Conservation (phyloP, 2,113 vertebrate species). For the Psilopsiagon aurifrons region DNA sequence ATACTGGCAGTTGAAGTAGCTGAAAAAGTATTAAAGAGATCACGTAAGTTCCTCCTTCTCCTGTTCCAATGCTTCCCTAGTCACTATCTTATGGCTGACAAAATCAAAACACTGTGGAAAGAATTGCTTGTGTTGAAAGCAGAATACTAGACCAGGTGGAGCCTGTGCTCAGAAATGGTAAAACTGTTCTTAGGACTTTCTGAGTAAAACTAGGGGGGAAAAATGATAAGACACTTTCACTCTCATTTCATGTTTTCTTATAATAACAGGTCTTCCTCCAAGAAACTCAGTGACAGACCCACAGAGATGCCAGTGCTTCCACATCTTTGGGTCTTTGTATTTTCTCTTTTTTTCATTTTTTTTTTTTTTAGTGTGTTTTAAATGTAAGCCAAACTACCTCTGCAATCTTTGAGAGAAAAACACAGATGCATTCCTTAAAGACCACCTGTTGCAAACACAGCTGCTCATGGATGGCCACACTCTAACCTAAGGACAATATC, state of each 20-base stretch:
- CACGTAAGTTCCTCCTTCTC: not conserved
- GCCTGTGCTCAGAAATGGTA: not conserved
- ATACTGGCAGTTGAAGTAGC: not conserved
- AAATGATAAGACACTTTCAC: not conserved
- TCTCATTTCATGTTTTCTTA: not conserved
- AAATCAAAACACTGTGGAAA: not conserved
- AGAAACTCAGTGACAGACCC: not conserved
- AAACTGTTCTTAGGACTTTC: not conserved
- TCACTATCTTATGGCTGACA: not conserved
- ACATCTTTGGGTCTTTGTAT: not conserved
- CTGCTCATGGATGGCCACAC: not conserved
- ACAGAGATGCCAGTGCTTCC: not conserved
- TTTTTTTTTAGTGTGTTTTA: not conserved
- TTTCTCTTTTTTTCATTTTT: too few species aligned
- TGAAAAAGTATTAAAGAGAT: not conserved
- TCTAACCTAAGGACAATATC: not conserved
- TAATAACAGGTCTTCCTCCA: not conserved
- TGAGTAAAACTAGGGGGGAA: not conserved
- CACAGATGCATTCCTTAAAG: not conserved
- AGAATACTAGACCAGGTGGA: not conserved
- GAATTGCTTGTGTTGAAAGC: not conserved
- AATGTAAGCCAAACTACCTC: not conserved
- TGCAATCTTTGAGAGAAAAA: not conserved
- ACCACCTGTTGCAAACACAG: not conserved
- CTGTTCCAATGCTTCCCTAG: not conserved